A percentile compares a stretch with the other conserved stretches of the same genome.
phyloP scores from a whole-genome alignment of 2,888 invertebrate species.

The Drosophila meridiana region DNA sequence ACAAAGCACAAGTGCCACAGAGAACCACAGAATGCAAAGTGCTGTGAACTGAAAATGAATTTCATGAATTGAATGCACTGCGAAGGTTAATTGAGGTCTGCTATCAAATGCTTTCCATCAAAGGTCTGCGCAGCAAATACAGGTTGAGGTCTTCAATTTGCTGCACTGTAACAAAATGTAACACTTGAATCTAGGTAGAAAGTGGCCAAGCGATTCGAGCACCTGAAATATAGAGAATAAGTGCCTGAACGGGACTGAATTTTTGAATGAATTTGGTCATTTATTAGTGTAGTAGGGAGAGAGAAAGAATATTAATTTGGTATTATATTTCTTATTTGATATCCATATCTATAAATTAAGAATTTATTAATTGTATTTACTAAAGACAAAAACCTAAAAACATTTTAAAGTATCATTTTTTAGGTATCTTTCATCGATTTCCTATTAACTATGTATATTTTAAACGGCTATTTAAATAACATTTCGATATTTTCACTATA shows the following conservation, averaged over 20 bases:
- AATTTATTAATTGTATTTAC: background rate
- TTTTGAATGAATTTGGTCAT: background rate
- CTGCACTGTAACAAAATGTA: background rate
- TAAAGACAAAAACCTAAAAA: background rate
- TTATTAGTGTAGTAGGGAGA: background rate
- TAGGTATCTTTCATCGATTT: background rate
- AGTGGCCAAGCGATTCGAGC: background rate
- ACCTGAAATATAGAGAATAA: background rate
- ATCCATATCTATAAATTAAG: background rate
- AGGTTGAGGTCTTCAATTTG: conserved; percentile 29
- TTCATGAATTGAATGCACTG: conserved; percentile 36
- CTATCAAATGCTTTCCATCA: conserved; percentile 7
- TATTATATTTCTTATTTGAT: background rate
- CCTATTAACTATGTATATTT: background rate
- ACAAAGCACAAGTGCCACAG: conserved; percentile 26
- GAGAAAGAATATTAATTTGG: background rate
- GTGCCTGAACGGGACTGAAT: background rate
- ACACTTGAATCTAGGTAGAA: background rate
- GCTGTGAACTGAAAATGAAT: conserved; percentile 33
- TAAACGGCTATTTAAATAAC: background rate
- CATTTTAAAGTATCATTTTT: too few relatives aligned
- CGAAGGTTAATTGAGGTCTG: conserved; percentile 59
- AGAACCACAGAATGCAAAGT: conserved; percentile 17
- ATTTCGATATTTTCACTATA: background rate
- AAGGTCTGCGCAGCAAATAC: conserved; percentile 10